Conservation (phyloP, 2,888 invertebrate genomes). For the Cantharis rufa region DNA sequence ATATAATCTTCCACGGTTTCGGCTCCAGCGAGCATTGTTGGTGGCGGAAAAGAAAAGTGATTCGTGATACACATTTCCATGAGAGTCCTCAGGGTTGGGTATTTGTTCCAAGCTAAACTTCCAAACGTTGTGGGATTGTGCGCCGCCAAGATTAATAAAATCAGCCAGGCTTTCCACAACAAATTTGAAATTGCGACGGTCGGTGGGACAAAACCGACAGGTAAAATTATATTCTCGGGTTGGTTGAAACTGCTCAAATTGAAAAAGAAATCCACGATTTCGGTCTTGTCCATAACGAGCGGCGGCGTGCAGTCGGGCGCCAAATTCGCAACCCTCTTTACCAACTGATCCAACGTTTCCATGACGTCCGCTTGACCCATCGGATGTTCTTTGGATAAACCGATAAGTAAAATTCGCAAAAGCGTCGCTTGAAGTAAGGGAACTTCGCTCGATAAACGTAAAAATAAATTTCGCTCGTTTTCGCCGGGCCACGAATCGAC, state of each 20-base stretch:
- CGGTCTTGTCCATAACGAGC: conserved; percentile 76
- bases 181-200: conserved; percentile 86
- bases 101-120: conserved; percentile 83
- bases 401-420: conserved; percentile 80
- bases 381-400: conserved; percentile 74
- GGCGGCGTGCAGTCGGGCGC: conserved; percentile 73
- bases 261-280: conserved; percentile 87
- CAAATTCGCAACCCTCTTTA: conserved; percentile 81
- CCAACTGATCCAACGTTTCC: conserved; percentile 83
- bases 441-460: conserved; percentile 84
- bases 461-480: conserved; percentile 76
- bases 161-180: conserved; percentile 95
- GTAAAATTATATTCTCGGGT: conserved; percentile 89
- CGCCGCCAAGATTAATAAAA: conserved; percentile 84
- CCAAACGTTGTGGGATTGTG: conserved; percentile 92
- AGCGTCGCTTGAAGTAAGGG: conserved; percentile 87
- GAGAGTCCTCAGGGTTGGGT: conserved; percentile 85
- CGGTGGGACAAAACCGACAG: conserved; percentile 80
- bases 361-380: conserved; percentile 81
- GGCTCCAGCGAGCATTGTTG: conserved; percentile 65
- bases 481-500: conserved; percentile 89
- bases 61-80: conserved; percentile 98
- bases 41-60: conserved; percentile 73
- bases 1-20: conserved; percentile 62
- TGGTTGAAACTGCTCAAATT: conserved; percentile 89